Evolutionary conservation across 2,888 invertebrate genomes (phyloP).

Genomic region (Anagyrus pseudococci): DNA sequence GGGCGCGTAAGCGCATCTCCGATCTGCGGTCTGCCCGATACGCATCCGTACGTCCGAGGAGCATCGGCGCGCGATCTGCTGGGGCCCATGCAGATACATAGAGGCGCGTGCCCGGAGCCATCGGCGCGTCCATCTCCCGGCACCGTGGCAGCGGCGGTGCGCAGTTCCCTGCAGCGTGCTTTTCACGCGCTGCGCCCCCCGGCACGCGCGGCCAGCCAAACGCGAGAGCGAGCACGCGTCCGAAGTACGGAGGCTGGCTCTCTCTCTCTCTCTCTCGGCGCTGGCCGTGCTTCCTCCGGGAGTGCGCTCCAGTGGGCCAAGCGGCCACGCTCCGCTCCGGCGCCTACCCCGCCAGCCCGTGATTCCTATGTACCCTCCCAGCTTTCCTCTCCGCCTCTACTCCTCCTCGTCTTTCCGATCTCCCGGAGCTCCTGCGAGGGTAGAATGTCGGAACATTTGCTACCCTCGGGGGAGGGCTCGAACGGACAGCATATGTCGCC

Average conservation of each 20-base stretch:
- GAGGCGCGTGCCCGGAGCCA: slow-evolving; percentile 55
- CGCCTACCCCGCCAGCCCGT: slow-evolving; percentile 37
- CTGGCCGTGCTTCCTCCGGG: slow-evolving; percentile 5
- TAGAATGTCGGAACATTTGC: too few relatives aligned
- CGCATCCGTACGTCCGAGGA: too few relatives aligned
- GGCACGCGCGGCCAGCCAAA: slow-evolving; percentile 43
- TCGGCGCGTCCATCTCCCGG: slow-evolving; percentile 56
- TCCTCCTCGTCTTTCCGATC: background rate
- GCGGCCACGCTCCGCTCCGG: slow-evolving; percentile 45
- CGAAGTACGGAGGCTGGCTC: background rate
- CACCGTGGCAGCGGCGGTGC: slow-evolving; percentile 55
- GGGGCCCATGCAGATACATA: too few relatives aligned
- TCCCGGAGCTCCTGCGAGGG: too few relatives aligned
- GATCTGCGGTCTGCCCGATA: too few relatives aligned
- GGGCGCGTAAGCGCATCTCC: too few relatives aligned
- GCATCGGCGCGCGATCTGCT: too few relatives aligned
- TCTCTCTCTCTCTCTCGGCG: background rate
- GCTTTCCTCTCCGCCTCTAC: background rate
- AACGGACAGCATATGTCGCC: too few relatives aligned
- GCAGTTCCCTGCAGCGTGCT: slow-evolving; percentile 52
- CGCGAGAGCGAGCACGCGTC: slow-evolving; percentile 32
- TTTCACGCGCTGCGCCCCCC: slow-evolving; percentile 27
- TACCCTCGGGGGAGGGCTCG: too few relatives aligned
- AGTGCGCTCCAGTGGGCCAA: slow-evolving; percentile 37
- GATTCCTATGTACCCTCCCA: background rate